A percentile compares a stretch with the other conserved stretches of the same genome.
phyloP scores from a whole-genome alignment of 2,113 vertebrate species.

The Gila orcuttii region DNA sequence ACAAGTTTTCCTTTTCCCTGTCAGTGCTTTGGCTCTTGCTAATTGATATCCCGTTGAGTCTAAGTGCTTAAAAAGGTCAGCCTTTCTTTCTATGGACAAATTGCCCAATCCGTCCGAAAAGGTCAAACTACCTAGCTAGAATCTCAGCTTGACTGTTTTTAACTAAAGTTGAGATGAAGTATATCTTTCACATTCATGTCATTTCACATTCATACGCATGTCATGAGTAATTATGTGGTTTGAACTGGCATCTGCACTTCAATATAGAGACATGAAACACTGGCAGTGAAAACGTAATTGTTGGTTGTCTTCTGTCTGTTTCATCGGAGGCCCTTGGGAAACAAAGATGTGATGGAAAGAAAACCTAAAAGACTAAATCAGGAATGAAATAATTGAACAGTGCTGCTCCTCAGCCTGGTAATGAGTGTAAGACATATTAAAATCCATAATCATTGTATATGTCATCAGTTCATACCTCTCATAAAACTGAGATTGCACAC shows the following conservation, averaged over 20 bases:
- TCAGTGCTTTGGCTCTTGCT: conserved; percentile 41
- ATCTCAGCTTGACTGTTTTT: conserved; percentile 50
- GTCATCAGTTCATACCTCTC: conserved; percentile 13
- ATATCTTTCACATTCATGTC: background rate
- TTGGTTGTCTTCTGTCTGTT: background rate
- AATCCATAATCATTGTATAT: conserved; percentile 25
- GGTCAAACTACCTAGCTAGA: conserved; percentile 58
- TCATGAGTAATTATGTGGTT: background rate
- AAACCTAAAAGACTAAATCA: background rate
- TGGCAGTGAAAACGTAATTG: background rate
- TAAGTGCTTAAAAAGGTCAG: conserved; percentile 67
- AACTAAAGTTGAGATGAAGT: conserved; percentile 37
- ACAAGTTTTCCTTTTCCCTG: conserved; percentile 34
- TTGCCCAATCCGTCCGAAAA: conserved; percentile 54
- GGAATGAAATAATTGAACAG: background rate
- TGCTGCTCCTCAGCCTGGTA: background rate
- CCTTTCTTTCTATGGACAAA: conserved; percentile 57
- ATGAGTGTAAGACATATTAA: background rate
- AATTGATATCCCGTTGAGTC: conserved; percentile 63
- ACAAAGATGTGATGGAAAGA: background rate
- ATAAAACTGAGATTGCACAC: background rate
- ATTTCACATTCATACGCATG: background rate
- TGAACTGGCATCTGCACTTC: conserved; percentile 17
- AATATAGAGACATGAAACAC: background rate
- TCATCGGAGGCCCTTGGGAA: background rate